Base-by-base conservation (phyloP, 2,113 vertebrate species). In the Prochilodus magdalenae region DNA sequence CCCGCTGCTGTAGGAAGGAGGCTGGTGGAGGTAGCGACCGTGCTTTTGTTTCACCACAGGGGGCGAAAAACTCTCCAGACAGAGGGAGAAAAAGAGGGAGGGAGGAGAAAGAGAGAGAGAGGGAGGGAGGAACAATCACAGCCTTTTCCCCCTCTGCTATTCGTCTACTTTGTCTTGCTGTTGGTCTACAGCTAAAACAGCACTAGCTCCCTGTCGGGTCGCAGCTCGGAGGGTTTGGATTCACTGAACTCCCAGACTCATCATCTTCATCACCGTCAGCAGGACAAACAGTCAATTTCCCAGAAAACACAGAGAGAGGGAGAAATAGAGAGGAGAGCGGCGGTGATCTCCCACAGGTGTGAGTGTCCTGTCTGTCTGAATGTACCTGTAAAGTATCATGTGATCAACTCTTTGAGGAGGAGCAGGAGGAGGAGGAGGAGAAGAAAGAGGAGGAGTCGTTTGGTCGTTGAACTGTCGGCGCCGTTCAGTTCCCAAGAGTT, bases 161-260 rank as follows among this genome's bases (percentile, higher is more conserved):
- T 65, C 62, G 62, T 29, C 3, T 65, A 65, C 13, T 65, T 65
- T 65, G 49, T 51, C 62, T 65, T 65, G 16, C 62, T 65, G 24
- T 27, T 30, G 2, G 60, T 53, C 7, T 66, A 44, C 1, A n/a
- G 5, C n/a, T n/a, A n/a, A n/a, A 29, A 11, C 2, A 12, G 44
- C 16, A 12, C 33, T 8, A 44, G 36, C 49, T 7, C 49, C 15
- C 49, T 16, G 14, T 16, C 14, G 6, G 40, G 8, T 1, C 44
- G 29, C 62, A 5, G 40, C 47, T 47, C 47, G 75, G 13, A n/a
- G 75, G 18, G 75, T 14, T 65, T 44, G 49, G 49, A 51, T 51
- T 16, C 13, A 18, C 49, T 16, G 49, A 51, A 16, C 40, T 14
- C 49, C 5, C 47, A 10, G 14, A 14, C 16, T 36, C 57, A 2